phyloP scores from a whole-genome alignment of 2,888 invertebrate species.

The Celastrina argiolus region DNA sequence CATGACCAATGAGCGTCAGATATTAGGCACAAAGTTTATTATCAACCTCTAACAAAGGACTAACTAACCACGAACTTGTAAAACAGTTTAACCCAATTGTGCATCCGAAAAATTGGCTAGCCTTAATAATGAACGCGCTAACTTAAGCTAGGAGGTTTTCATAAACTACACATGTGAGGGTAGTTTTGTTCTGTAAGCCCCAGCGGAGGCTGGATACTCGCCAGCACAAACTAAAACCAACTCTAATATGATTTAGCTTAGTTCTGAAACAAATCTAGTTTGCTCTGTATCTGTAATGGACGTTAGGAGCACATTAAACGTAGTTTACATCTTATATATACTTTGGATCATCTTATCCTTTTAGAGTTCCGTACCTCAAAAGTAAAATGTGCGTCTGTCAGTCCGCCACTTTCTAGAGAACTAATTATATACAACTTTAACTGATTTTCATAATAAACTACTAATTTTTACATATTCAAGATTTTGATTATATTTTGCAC shows the following conservation, averaged over 20 bases:
- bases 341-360: no score
- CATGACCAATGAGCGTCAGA: not conserved
- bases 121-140: constrained; percentile 3
- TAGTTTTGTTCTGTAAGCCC: constrained; percentile 24
- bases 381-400: no score
- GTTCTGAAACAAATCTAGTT: constrained; percentile 57
- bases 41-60: not conserved
- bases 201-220: constrained; percentile 31
- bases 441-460: no score
- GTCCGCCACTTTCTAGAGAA: no score
- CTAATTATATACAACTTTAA: no score
- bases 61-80: not conserved
- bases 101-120: not conserved
- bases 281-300: constrained; percentile 28
- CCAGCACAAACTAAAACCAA: constrained; percentile 61
- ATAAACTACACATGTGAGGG: constrained; percentile 21
- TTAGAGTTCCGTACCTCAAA: no score
- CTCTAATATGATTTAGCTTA: constrained; percentile 65
- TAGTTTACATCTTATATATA: not conserved
- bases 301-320: constrained; percentile 21
- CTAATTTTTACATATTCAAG: no score
- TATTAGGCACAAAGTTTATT: not conserved
- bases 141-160: not conserved
- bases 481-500: no score
- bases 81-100: not conserved